Percentiles rank a stretch among this genome's conserved stretches.
phyloP scores from a whole-genome alignment of 2,113 vertebrate species.

The Oophaga pumilio region DNA sequence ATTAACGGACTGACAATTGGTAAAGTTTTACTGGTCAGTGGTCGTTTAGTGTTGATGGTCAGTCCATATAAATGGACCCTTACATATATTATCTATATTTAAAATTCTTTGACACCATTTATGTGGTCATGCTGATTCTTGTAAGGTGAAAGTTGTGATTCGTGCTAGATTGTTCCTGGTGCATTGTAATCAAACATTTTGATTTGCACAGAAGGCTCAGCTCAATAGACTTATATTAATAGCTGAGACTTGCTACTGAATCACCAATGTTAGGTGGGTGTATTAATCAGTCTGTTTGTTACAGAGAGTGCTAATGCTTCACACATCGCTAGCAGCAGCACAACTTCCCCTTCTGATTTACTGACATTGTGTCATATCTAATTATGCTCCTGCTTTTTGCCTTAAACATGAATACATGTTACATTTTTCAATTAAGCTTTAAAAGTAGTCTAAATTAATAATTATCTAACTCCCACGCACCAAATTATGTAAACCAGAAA shows the following conservation, averaged over 20 bases:
- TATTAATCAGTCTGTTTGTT: conserved; percentile 33
- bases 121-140: not conserved
- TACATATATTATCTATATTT: not conserved
- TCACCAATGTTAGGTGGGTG: conserved; percentile 6
- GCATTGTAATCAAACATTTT: not conserved
- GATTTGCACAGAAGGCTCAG: not conserved
- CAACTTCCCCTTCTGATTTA: conserved; percentile 34
- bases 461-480: conserved; percentile 26
- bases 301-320: conserved; percentile 8
- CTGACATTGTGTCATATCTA: conserved; percentile 33
- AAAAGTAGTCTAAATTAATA: conserved; percentile 40
- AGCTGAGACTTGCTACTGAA: not conserved
- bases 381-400: conserved; percentile 13
- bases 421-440: conserved; percentile 44
- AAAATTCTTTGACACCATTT: not conserved
- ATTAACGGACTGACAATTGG: no score
- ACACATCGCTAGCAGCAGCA: conserved; percentile 15
- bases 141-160: not conserved
- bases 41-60: no score
- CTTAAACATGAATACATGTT: conserved; percentile 19
- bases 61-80: no score
- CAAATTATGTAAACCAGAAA: not conserved
- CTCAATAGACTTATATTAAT: not conserved
- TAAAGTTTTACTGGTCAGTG: no score
- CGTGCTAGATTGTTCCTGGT: not conserved